Evolutionary conservation across 2,797 vertebrate genomes (phyloP).

Genomic region (Microctenopoma steveboyesi): DNA sequence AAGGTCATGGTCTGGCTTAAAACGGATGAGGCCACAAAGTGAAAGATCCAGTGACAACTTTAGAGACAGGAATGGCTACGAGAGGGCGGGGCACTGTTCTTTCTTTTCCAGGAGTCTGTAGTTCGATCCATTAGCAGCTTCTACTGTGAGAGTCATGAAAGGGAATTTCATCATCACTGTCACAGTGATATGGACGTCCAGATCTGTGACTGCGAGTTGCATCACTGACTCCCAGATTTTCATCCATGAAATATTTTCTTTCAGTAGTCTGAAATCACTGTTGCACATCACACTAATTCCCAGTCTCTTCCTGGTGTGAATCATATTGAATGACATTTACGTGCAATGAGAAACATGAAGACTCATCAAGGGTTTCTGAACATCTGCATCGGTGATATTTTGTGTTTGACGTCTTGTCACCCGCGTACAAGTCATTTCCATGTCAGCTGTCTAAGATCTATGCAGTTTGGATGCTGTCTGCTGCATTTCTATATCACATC

Average conservation of each 20-base stretch:
- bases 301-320: background rate
- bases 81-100: background rate
- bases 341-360: background rate
- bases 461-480: background rate
- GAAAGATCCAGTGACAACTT: slow-evolving; percentile 19
- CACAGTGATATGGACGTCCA: background rate
- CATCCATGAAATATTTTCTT: slow-evolving; percentile 2
- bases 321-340: background rate
- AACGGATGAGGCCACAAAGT: slow-evolving; percentile 35
- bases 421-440: background rate
- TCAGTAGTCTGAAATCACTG: background rate
- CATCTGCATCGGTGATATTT: background rate
- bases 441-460: too few species aligned
- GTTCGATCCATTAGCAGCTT: slow-evolving; percentile 23
- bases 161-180: slow-evolving; percentile 18
- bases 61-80: background rate
- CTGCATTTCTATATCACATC: background rate
- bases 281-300: background rate
- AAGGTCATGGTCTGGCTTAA: slow-evolving; percentile 11
- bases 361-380: background rate
- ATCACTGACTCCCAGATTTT: background rate
- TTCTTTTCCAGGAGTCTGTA: background rate
- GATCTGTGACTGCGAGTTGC: slow-evolving; percentile 4
- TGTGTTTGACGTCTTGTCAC: background rate
- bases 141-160: slow-evolving; percentile 9